These are phyloP conservation scores for Elephas maximus DNA, from an alignment of 2,113 vertebrate species.

Conservation along the genomic window DNA sequence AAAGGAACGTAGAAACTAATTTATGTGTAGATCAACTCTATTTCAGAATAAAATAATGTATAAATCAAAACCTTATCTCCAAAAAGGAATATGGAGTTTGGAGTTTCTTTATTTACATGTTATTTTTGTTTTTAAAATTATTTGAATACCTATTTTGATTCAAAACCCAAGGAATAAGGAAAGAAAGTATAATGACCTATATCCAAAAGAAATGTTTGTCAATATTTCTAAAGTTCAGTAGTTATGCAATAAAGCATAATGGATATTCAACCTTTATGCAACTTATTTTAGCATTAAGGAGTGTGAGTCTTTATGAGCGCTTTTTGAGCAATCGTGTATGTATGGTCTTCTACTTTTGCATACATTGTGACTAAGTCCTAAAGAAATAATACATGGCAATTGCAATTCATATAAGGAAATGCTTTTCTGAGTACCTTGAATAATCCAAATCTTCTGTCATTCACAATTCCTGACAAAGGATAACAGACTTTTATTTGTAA, in stretches of 20 bases:
- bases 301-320: background rate
- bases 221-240: conserved; percentile 13
- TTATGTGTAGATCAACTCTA: background rate
- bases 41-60: conserved; percentile 40
- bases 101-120: background rate
- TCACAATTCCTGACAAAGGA: background rate
- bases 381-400: background rate
- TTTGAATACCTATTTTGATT: background rate
- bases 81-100: background rate
- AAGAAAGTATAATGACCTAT: background rate
- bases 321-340: conserved; percentile 68
- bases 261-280: conserved; percentile 11
- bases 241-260: background rate
- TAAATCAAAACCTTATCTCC: background rate
- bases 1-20: conserved; percentile 52
- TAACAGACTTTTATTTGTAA: conserved; percentile 25
- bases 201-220: background rate
- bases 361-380: conserved; percentile 58
- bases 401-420: background rate
- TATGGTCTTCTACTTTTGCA: conserved; percentile 54
- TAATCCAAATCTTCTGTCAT: background rate
- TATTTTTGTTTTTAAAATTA: conserved; percentile 26
- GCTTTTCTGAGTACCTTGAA: background rate
- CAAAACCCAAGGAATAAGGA: background rate
- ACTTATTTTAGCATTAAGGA: conserved; percentile 66